Evolutionary conservation across 2,113 vertebrate species (phyloP), one percentile per base, ranked within the genome.

Genomic region (Galeopterus variegatus): DNA sequence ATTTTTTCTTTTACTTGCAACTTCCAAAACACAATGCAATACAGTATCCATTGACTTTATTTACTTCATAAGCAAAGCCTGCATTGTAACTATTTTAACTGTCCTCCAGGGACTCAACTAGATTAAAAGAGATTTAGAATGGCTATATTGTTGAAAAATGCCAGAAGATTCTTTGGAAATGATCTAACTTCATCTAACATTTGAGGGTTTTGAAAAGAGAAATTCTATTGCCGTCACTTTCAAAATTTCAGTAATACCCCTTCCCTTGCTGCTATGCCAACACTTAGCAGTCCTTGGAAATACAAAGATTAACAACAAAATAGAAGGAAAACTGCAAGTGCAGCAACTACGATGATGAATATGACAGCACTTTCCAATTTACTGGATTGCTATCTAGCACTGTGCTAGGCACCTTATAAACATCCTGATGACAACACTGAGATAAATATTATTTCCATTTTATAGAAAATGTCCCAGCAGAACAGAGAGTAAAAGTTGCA

Each of bases 81-180:
- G 41, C 64, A 84, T 54, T 90, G n/a, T 77, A 92, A 72, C 89
- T 50, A 76, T 23, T 62, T 62, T 79, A 76, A 72, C 33, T 65
- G 41, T 86, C 26, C 77, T 97, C 80, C 19, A 4, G 91, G 92
- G 65, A 48, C 9, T 62, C 73, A 58, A 52, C 58, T 33, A 92
- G 52, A 84, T n/a, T 58, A 65, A 92, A 26, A 76, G 76, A 86
- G 80, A 93, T n/a, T 60, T 84, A 65, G 80, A 79, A 54, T 83
- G 81, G 84, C 19, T 70, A 24, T 4, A 1, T 0, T 48, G 2
- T 81, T 85, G 4, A 0, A 26, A 73, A 54, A 87, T 41, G 23
- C 33, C 4, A 0, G 0, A 13, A 0, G 17, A 4, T 62, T 96
- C 31, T 0, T 15, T 50, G 5, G 24, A n/a, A 69, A 45, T 2